phyloP scores from a whole-genome alignment of 2,888 invertebrate genomes.

The Pocota personata region DNA sequence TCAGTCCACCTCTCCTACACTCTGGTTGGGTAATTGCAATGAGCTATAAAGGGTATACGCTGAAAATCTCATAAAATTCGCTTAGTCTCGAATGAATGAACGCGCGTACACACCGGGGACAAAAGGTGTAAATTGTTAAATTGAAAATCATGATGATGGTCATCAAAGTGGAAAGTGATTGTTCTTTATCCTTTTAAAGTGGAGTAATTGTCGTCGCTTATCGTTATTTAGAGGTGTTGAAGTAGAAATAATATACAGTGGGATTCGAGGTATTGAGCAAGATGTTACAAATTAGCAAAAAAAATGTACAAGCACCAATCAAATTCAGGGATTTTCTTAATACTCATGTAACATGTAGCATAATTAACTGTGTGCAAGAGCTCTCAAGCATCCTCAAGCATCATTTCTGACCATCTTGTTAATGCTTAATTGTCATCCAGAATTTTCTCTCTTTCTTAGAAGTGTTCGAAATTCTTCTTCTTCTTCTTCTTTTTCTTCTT shows the following conservation, averaged over 20 bases:
- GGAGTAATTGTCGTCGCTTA: slow-evolving; percentile 62
- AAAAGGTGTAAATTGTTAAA: slow-evolving; percentile 72
- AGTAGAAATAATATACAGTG: slow-evolving; percentile 28
- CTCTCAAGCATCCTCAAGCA: too few relatives aligned
- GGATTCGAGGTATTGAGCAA: neutral
- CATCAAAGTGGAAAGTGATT: slow-evolving; percentile 69
- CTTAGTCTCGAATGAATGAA: slow-evolving; percentile 64
- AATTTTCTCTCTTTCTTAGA: too few relatives aligned
- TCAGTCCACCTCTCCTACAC: too few relatives aligned
- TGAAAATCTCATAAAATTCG: slow-evolving; percentile 66
- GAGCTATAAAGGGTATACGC: slow-evolving; percentile 48
- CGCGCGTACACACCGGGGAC: slow-evolving; percentile 18
- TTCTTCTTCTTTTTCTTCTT: too few relatives aligned
- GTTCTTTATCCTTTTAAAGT: slow-evolving; percentile 47
- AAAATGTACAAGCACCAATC: too few relatives aligned
- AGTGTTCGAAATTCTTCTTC: too few relatives aligned
- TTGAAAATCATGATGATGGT: slow-evolving; percentile 70
- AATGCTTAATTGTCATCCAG: too few relatives aligned
- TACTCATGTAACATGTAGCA: too few relatives aligned
- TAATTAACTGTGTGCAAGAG: too few relatives aligned
- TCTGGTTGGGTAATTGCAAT: slow-evolving; percentile 41
- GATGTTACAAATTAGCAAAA: too few relatives aligned
- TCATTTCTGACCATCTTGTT: too few relatives aligned
- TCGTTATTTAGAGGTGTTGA: slow-evolving; percentile 49
- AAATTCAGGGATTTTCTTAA: too few relatives aligned